phyloP scores from a whole-genome alignment of 2,797 vertebrate genomes.

The Acanthiza pusilla region DNA sequence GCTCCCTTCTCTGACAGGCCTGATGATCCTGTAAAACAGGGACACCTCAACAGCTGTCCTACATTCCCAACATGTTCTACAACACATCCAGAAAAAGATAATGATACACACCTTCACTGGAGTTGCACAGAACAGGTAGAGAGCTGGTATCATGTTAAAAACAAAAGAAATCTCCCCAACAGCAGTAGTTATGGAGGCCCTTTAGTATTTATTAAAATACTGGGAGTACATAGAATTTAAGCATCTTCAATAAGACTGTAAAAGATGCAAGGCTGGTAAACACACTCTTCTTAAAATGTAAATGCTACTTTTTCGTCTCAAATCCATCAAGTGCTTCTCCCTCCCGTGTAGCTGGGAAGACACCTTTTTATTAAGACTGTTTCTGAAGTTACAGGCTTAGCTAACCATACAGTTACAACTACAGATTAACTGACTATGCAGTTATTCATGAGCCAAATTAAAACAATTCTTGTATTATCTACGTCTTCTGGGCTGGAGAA shows the following conservation, averaged over 20 bases:
- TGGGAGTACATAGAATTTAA: background rate
- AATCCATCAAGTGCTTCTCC: background rate
- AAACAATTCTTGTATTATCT: background rate
- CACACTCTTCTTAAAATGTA: background rate
- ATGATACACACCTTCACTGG: background rate
- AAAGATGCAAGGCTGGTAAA: background rate
- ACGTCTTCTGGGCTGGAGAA: background rate
- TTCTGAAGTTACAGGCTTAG: background rate
- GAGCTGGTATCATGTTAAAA: background rate
- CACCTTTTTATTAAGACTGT: background rate
- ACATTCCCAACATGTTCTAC: background rate
- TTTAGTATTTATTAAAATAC: background rate
- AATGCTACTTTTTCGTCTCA: background rate
- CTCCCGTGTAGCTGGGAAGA: background rate
- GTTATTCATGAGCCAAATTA: background rate
- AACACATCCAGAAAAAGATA: background rate
- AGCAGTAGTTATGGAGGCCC: background rate
- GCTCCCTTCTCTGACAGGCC: background rate
- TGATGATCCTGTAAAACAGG: background rate
- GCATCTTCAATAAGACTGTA: background rate
- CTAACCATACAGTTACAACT: background rate
- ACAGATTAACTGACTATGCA: background rate
- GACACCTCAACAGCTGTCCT: background rate
- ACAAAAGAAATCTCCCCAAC: background rate
- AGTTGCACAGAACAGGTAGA: background rate